Base-by-base conservation (phyloP, 2,888 invertebrate genomes). In the Cryptocheilus praepositus region DNA sequence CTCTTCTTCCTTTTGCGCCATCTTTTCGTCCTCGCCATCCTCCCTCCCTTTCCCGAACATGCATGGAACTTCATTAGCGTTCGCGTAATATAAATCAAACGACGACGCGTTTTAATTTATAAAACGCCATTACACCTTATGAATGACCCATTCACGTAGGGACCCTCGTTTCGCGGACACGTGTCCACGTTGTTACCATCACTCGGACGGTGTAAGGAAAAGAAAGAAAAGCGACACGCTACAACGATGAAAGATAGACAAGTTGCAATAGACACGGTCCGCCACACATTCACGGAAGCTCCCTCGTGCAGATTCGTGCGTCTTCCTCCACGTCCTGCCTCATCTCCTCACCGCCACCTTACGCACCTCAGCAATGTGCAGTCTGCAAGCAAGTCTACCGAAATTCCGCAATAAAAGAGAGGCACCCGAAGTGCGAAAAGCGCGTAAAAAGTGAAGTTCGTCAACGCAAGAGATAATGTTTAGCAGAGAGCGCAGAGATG, bases 91-190 rank as follows among this genome's bases (percentile, higher is more conserved):
- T 79, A 81, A 82, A 81, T 81, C 79, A 81, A 79, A 78, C 67
- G 67, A 60, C 54, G 72, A 76, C 78, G 74, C 75, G 78, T 73
- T 81, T 81, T 81, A 79, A 80, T 80, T 79, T 80, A 76, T 77
- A 83, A 79, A 78, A 76, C 74, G 74, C 80, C 73, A 81, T 81
- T 81, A 80, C 69, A 58, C 59, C 65, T 79, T 74, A 81, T 83
- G 80, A 83, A 83, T 83, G 82, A 79, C 67, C 77, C 83, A 82
- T 83, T 83, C 77, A 83, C 72, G 80, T 61, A 72, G 69, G 64
- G 62, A 60, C 61, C 65, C 57, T 71, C 64, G 74, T 62, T 71
- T 68, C 74, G 66, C 56, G 74, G 71, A 75, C 74, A 67, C 69
- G 74, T 70, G 73, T 74, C 73, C 65, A 66, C 65, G 63, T 73